Evolutionary conservation across 64 coral and sea anemone species (phyloP), one percentile per base, ranked within the genome.

Genomic region (Orbicella faveolata): DNA sequence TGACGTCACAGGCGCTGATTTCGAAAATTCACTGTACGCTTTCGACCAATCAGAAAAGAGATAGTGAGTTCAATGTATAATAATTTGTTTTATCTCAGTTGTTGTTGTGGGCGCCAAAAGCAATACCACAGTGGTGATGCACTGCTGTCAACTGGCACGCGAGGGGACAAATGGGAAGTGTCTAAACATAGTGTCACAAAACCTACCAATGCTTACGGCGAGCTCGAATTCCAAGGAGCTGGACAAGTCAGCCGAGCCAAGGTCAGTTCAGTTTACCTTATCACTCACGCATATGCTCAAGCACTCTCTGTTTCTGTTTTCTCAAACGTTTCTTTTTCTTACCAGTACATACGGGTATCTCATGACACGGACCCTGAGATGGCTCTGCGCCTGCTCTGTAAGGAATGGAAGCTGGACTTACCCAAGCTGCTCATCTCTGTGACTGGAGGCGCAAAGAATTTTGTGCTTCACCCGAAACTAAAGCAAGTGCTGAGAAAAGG

Each of bases 381-480:
- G 52, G 87, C 74, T 36, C 79, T 92, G 34, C 80, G 59, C 55
- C 90, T 96, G 25, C 75, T 96, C 17, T 85, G 26, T 75, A 81
- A 63, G 63, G 81, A 87, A 52, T 96, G 94, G 94, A 80, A 86
- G 36, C 79, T 96, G 61, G 91, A 90, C 9, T 44, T 95, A 20
- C 94, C 94, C 53, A 95, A 95, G 79, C 79, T 95, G 4, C 73
- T 95, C 34, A 96, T 96, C 19, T 96, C 94, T 86, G 94, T 96
- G 57, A 96, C 94, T 18, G 94, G 94, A 26, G 94, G 94, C 53
- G 94, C 94, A 21, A 96, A 96, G 87, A 96, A 96, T 78, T 96
- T 96, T 86, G 44, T 96, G 61, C 87, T 96, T 61, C 86, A 93
- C 52, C 74, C 80, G 36, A 96, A 93, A 53, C 67, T 96, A 64